Conservation (phyloP, 1,140 invertebrate genomes). For the Neoseiulus cucumeris region DNA sequence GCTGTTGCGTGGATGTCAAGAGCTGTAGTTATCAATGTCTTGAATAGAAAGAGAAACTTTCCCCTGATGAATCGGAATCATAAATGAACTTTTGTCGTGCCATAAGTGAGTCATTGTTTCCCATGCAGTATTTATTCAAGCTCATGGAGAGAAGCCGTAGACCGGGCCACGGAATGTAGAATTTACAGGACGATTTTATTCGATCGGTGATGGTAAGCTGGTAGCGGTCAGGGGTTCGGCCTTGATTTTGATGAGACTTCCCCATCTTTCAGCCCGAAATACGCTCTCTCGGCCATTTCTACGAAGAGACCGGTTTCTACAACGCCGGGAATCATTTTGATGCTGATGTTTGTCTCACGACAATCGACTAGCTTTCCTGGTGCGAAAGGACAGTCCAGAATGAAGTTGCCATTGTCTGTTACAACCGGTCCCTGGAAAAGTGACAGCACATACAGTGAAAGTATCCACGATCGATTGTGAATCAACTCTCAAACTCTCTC, state of each 20-base stretch:
- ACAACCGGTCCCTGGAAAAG: slow-evolving; percentile 59
- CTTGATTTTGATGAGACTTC: no score
- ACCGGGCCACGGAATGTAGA: no score
- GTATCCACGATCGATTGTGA: not conserved
- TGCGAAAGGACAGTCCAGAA: slow-evolving; percentile 66
- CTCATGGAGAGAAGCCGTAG: no score
- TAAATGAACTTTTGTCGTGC: no score
- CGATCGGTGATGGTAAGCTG: no score
- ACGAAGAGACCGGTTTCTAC: slow-evolving; percentile 93
- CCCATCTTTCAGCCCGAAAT: slow-evolving; percentile 75
- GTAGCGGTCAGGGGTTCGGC: no score
- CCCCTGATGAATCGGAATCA: no score
- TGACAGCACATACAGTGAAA: no score
- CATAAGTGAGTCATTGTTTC: no score
- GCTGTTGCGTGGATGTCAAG: not conserved
- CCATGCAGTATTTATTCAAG: no score
- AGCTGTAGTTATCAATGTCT: not conserved
- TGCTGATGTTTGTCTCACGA: slow-evolving; percentile 43
- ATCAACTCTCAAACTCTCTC: no score
- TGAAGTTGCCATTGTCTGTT: slow-evolving; percentile 94
- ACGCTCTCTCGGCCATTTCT: slow-evolving; percentile 64
- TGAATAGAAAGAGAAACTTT: not conserved
- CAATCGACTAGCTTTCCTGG: slow-evolving; percentile 42
- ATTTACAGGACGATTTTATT: no score
- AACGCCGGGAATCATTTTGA: slow-evolving; percentile 70